Conservation (phyloP, 2,888 invertebrate species). For the Trichogramma evanescens region DNA sequence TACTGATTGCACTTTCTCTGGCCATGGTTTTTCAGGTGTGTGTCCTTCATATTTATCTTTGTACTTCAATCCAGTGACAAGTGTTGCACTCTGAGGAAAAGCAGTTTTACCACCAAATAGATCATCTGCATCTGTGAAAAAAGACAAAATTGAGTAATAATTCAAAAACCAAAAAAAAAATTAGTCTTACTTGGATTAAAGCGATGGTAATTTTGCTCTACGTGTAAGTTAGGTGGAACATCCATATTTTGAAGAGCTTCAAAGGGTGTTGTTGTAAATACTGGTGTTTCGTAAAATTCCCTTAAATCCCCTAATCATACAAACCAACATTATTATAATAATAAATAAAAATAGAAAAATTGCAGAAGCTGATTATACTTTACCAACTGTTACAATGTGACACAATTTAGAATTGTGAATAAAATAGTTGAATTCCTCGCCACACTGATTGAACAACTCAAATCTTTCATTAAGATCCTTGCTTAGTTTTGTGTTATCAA, state of each 20-base stretch:
- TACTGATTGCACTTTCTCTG: constrained; percentile 37
- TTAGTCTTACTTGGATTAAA: constrained; percentile 67
- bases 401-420: constrained; percentile 80
- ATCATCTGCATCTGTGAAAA: constrained; percentile 57
- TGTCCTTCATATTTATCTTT: constrained; percentile 75
- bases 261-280: constrained; percentile 64
- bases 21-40: constrained; percentile 59
- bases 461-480: constrained; percentile 53
- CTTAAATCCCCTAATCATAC: constrained; percentile 56
- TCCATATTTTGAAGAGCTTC: constrained; percentile 66
- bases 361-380: constrained; percentile 28
- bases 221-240: constrained; percentile 80
- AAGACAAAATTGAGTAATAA: not conserved
- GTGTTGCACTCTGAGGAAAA: constrained; percentile 76
- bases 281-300: constrained; percentile 65
- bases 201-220: constrained; percentile 72
- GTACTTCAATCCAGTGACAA: constrained; percentile 76
- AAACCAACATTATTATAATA: constrained; percentile 22
- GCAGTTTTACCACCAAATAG: constrained; percentile 72
- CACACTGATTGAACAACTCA: constrained; percentile 63
- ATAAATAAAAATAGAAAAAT: not conserved
- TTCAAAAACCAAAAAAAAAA: not conserved
- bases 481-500: constrained; percentile 48
- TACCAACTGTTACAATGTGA: constrained; percentile 65
- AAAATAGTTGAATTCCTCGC: constrained; percentile 63